Conservation (phyloP, 2,113 vertebrate species). For the Mola mola region DNA sequence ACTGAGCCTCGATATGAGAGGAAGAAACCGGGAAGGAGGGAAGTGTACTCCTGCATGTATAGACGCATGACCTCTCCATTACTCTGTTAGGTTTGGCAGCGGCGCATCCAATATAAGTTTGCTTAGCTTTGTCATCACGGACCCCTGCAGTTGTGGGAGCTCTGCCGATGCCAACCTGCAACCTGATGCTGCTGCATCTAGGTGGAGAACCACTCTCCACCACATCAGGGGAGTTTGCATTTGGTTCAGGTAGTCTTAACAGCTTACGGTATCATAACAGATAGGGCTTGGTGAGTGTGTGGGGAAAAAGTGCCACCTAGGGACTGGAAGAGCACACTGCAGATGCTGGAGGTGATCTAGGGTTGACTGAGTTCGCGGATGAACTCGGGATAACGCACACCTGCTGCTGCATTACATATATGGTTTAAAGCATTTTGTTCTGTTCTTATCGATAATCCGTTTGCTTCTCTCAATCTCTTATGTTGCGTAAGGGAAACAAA, state of each 20-base stretch:
- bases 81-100: conserved; percentile 68
- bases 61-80: conserved; percentile 66
- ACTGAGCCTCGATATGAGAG: conserved; percentile 53
- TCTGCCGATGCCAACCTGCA: conserved; percentile 49
- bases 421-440: conserved; percentile 25
- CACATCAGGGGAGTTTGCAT: conserved; percentile 54
- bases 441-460: conserved; percentile 26
- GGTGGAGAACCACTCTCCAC: conserved; percentile 51
- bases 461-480: conserved; percentile 13
- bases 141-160: conserved; percentile 71
- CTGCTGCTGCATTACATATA: conserved; percentile 51
- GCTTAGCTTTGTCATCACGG: conserved; percentile 69
- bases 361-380: conserved; percentile 69
- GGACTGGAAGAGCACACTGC: conserved; percentile 53
- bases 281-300: conserved; percentile 12
- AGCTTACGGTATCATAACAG: conserved; percentile 19
- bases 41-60: conserved; percentile 46
- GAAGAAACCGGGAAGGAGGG: conserved; percentile 36
- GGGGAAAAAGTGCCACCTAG: conserved; percentile 64
- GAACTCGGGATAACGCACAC: conserved; percentile 45
- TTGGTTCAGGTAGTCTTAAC: conserved; percentile 41
- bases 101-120: conserved; percentile 55
- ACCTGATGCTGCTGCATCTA: conserved; percentile 51
- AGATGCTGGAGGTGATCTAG: conserved; percentile 53
- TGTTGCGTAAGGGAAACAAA: conserved; percentile 25